phyloP scores from a whole-genome alignment of 2,113 vertebrate genomes.

The Albula goreensis region DNA sequence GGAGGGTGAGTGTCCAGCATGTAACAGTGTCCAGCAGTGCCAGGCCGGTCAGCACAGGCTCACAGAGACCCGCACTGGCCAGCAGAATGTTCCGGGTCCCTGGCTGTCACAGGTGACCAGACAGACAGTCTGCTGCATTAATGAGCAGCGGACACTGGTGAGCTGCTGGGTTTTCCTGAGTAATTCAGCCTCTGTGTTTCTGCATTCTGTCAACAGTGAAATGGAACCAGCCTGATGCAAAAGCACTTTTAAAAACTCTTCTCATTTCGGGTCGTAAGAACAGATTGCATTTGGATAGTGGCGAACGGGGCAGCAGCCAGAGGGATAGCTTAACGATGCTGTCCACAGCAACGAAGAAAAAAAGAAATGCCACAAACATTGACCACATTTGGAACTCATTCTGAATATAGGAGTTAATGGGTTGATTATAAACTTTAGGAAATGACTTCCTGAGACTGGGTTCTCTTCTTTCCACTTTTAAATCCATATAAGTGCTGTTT shows the following conservation, averaged over 20 bases:
- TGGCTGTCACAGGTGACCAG: neutral
- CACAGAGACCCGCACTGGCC: too few relatives aligned
- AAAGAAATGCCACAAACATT: neutral
- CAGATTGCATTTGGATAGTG: conserved; percentile 1
- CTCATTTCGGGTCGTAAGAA: neutral
- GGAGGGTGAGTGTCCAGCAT: too few relatives aligned
- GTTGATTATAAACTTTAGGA: neutral
- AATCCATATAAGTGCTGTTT: too few relatives aligned
- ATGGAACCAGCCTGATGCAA: neutral
- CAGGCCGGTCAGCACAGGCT: too few relatives aligned
- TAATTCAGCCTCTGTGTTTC: neutral
- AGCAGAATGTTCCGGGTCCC: too few relatives aligned
- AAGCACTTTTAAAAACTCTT: neutral
- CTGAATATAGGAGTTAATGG: neutral
- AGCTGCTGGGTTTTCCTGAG: neutral
- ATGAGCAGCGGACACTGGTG: neutral
- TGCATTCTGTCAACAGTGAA: neutral
- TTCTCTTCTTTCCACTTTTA: too few relatives aligned
- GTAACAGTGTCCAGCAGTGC: too few relatives aligned
- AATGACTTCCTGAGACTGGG: too few relatives aligned
- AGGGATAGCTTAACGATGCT: neutral
- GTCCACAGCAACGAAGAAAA: neutral
- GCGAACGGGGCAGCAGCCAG: neutral
- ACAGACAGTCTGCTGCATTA: neutral
- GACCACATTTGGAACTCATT: neutral